These are phyloP conservation scores for Tragelaphus buxtoni DNA, from an alignment of 2,113 vertebrate species.

Conservation along the genomic window DNA sequence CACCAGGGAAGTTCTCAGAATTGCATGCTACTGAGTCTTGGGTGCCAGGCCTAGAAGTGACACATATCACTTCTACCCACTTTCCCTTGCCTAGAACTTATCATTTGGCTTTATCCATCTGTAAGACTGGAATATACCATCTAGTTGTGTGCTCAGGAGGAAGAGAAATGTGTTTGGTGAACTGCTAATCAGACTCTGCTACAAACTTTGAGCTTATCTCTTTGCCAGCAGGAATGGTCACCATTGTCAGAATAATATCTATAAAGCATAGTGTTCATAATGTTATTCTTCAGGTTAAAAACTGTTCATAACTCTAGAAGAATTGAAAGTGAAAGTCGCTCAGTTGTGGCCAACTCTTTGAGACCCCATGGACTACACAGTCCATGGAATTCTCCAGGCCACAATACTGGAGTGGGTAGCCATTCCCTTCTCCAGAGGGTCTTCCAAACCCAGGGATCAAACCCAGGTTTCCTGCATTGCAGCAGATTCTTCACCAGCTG, in stretches of 20 bases:
- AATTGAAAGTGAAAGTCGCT: not conserved
- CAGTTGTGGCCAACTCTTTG: not conserved
- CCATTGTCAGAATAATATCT: not conserved
- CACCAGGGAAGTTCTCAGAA: not conserved
- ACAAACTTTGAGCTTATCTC: not conserved
- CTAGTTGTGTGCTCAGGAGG: not conserved
- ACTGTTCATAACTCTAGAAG: not conserved
- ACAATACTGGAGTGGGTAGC: not conserved
- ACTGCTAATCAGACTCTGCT: not conserved
- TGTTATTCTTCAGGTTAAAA: not conserved
- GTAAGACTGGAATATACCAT: not conserved
- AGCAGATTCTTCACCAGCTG: not conserved
- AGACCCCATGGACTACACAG: fast-evolving
- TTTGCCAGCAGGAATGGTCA: not conserved
- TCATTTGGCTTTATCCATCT: not conserved
- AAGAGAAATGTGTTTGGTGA: not conserved
- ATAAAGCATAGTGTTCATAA: not conserved
- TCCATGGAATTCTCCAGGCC: not conserved
- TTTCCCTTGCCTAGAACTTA: not conserved
- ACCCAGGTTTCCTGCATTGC: not conserved
- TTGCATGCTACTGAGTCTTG: not conserved
- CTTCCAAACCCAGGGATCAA: not conserved
- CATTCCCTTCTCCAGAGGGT: not conserved
- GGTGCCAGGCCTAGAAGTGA: not conserved
- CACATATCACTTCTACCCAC: not conserved